Conservation (phyloP, 23 tunicate genomes). For the Corella eumyota region DNA sequence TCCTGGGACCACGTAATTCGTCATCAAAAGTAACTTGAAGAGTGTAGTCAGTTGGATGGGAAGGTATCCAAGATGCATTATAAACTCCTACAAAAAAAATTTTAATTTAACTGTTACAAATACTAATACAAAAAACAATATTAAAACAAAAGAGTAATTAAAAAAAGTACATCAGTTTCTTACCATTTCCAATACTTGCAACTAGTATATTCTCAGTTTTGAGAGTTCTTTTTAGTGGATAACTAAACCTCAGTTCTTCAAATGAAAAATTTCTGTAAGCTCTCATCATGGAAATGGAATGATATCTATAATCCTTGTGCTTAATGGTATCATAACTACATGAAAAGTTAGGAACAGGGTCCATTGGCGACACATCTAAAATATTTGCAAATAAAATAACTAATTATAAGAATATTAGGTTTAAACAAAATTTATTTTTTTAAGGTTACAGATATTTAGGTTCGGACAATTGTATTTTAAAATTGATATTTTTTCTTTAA, state of each 20-base stretch:
- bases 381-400: neutral
- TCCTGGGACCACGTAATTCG: constrained; percentile 46
- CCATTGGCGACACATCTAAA: constrained; percentile 6
- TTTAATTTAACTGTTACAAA: too few species aligned
- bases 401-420: too few species aligned
- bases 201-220: constrained; percentile 42
- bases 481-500: neutral
- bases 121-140: too few species aligned
- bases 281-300: constrained; percentile 61
- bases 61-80: constrained; percentile 59
- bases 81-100: constrained; percentile 22
- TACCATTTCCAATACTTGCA: constrained; percentile 39
- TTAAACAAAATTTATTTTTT: too few species aligned
- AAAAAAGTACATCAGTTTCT: too few species aligned
- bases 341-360: constrained; percentile 20
- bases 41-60: constrained; percentile 26
- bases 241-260: constrained; percentile 58
- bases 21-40: constrained; percentile 60
- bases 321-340: constrained; percentile 29
- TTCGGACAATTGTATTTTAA: neutral
- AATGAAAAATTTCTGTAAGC: constrained; percentile 53
- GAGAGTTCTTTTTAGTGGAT: constrained; percentile 47
- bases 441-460: neutral
- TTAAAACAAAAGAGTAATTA: too few species aligned
- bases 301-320: constrained; percentile 33